Evolutionary conservation across 2,888 invertebrate genomes (phyloP).

Genomic region (Drosophila yooni): DNA sequence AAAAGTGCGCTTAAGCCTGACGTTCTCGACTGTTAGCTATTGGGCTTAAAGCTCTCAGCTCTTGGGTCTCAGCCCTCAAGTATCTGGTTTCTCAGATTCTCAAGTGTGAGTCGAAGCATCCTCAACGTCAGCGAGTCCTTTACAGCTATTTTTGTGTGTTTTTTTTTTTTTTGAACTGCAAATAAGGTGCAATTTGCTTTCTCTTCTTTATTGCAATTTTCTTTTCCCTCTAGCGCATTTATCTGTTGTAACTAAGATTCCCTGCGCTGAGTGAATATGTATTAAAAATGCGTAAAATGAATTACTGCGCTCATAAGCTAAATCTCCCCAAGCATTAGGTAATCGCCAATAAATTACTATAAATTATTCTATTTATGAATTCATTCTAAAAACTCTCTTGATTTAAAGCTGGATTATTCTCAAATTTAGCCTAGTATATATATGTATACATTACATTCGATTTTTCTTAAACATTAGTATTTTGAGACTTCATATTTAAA

Average conservation of each 20-base stretch:
- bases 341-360: neutral
- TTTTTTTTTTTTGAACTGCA: neutral
- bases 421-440: too few species aligned
- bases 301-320: neutral
- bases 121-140: conserved; percentile 3
- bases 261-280: neutral
- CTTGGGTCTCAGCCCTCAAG: neutral
- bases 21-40: neutral
- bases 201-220: neutral
- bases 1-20: conserved; percentile 29
- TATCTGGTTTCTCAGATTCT: conserved; percentile 8
- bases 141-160: neutral
- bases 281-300: neutral
- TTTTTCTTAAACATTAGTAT: neutral
- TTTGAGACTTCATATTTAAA: neutral
- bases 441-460: neutral
- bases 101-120: neutral
- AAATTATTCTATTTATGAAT: too few species aligned
- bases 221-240: neutral
- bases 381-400: too few species aligned
- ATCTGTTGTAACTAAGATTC: neutral
- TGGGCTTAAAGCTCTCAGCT: neutral
- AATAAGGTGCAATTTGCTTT: neutral
- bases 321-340: neutral
- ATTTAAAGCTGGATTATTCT: neutral